Percentiles rank a stretch among this genome's conserved stretches.
Evolutionary conservation across 1,140 invertebrate species (phyloP).

Genomic region (Ceratosolen fusciceps): DNA sequence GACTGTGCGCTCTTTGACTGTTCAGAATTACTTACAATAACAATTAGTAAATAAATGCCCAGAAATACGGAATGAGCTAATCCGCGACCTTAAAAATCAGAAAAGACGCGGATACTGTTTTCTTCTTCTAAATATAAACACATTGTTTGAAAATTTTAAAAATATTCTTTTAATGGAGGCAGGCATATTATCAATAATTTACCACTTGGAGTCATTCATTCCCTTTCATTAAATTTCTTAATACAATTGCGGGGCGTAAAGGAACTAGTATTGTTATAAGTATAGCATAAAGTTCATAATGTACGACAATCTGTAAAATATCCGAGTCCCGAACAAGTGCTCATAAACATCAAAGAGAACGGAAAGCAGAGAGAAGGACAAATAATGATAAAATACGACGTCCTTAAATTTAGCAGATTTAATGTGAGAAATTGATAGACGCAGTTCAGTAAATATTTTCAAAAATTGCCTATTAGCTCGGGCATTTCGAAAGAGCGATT

Average conservation of each 20-base stretch:
- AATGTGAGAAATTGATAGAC: slow-evolving; percentile 31
- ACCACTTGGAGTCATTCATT: background rate
- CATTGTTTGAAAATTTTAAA: background rate
- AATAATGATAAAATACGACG: slow-evolving; percentile 41
- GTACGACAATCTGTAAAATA: slow-evolving; percentile 37
- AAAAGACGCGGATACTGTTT: background rate
- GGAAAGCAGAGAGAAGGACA: slow-evolving; percentile 33
- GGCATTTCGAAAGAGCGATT: background rate
- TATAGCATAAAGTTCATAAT: slow-evolving; percentile 42
- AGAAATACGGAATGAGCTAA: background rate
- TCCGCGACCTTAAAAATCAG: background rate
- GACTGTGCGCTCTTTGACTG: no score
- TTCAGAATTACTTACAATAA: no score
- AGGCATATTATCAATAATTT: slow-evolving; percentile 16
- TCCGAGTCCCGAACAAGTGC: slow-evolving; percentile 7
- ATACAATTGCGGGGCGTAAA: slow-evolving; percentile 42
- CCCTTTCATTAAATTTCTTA: slow-evolving; percentile 41
- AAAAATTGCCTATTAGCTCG: background rate
- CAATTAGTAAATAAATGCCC: background rate
- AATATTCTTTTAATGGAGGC: slow-evolving; percentile 7
- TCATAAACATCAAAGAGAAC: slow-evolving; percentile 45
- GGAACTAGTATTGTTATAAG: slow-evolving; percentile 31
- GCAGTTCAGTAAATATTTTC: slow-evolving; percentile 28
- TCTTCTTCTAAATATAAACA: slow-evolving; percentile 20
- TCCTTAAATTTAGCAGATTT: slow-evolving; percentile 32